phyloP scores from a whole-genome alignment of 2,888 invertebrate genomes.

The Odontothrips loti region DNA sequence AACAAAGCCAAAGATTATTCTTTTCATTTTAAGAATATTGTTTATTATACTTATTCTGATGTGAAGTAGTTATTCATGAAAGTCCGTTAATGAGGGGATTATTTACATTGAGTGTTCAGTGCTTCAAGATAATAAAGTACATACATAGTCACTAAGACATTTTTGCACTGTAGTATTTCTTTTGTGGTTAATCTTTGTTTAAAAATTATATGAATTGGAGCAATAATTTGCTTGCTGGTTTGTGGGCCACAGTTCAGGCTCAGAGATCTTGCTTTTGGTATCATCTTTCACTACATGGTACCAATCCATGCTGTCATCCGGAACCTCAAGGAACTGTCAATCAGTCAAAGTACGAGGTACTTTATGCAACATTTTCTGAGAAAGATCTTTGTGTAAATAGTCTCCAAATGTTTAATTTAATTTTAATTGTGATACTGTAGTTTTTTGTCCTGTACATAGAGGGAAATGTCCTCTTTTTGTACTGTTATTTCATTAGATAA shows the following conservation, averaged over 20 bases:
- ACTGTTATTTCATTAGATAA: background rate
- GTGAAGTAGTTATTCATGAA: background rate
- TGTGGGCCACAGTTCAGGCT: too few relatives aligned
- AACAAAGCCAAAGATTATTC: conserved; percentile 81
- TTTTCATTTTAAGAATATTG: conserved; percentile 45
- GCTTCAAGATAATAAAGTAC: background rate
- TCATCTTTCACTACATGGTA: too few relatives aligned
- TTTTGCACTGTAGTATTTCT: background rate
- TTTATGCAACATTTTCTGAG: too few relatives aligned
- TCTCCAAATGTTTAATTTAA: conserved; percentile 30
- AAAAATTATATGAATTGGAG: too few relatives aligned
- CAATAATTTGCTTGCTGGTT: too few relatives aligned
- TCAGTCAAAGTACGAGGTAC: too few relatives aligned
- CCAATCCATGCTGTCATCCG: too few relatives aligned
- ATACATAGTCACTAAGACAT: conserved; percentile 12
- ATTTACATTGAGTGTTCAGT: background rate
- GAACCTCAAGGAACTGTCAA: too few relatives aligned
- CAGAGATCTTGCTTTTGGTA: too few relatives aligned
- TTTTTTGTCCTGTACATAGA: conserved; percentile 11
- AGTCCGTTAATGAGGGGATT: background rate
- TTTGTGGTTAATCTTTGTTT: too few relatives aligned
- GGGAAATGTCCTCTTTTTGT: background rate
- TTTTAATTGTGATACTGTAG: conserved; percentile 31
- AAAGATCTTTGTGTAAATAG: conserved; percentile 13
- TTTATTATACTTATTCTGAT: conserved; percentile 31